Base-by-base conservation (phyloP, 2,797 vertebrate species). In the Atherinosoma microstoma region DNA sequence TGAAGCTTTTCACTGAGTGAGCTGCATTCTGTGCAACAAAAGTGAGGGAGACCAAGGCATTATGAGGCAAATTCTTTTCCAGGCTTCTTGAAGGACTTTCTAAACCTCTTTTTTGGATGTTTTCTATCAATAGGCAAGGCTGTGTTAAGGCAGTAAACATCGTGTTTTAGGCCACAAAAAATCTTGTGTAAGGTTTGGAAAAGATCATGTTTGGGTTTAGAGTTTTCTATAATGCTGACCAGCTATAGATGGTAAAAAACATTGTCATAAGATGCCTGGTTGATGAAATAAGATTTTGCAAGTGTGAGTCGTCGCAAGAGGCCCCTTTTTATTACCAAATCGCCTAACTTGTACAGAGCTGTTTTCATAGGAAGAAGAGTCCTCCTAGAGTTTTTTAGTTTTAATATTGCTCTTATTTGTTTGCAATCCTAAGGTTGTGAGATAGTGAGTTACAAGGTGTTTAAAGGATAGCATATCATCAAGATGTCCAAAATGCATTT, bases 1-100 rank as follows among this genome's bases (percentile, higher is more conserved):
- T 32, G 58, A 8, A 8, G 34, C 36, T 70, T 61, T 70, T 70
- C 47, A 53, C 45, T 22, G 42, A 49, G 22, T 51, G 15, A 59
- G 57, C 67, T 69, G 67, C 18, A 35, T 42, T 40, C 30, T 22
- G 32, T 34, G 45, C 10, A 11, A 4, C 3, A 24, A 51, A 24
- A 22, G 22, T 5, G 22, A 15, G 8, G n/a, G 22, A 2, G 35
- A 30, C 32, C 67, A 10, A 13, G 29, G 53, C 34, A 54, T 29
- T 20, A 5, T 32, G 5, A 2, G 30, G 5, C 30, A 32, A 32
- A 32, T 2, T 32, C 30, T 32, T 2, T 11, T 45, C 42, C 15
- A 45, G 42, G 42, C 4, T 16, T 45, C 42, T 5, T 18, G 1
- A 45, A 45, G 42, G 42, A 45, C 15, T 16, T 45, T 45, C 16